These are phyloP conservation scores for Marronus borbonicus DNA, from an alignment of 2,888 invertebrate species.

Conservation along the genomic window DNA sequence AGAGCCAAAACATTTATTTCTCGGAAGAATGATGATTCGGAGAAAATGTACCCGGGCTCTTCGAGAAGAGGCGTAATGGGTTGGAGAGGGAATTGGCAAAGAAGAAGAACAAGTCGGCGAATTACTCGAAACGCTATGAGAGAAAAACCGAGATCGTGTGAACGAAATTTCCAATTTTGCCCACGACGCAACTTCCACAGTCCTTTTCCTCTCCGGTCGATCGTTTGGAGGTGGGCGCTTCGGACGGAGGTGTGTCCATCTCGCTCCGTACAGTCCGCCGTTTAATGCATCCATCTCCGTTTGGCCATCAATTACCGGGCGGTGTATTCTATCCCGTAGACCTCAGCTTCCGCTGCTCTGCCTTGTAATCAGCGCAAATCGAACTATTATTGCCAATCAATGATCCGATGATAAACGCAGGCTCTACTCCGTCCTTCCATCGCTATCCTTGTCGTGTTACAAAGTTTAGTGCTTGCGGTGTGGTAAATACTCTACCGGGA, in stretches of 20 bases:
- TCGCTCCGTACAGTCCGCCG: constrained; percentile 32
- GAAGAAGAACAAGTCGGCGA: constrained; percentile 48
- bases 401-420: constrained; percentile 66
- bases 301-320: constrained; percentile 47
- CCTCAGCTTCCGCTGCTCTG: constrained; percentile 68
- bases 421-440: constrained; percentile 26
- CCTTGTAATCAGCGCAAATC: constrained; percentile 70
- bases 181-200: constrained; percentile 51
- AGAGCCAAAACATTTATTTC: constrained; percentile 24
- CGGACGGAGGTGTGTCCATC: not conserved
- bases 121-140: constrained; percentile 50
- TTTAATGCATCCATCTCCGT: constrained; percentile 44
- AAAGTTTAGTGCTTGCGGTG: not conserved
- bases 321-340: constrained; percentile 52
- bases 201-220: not conserved
- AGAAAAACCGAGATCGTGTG: constrained; percentile 53
- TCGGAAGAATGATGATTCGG: constrained; percentile 7
- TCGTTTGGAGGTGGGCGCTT: constrained; percentile 4
- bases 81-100: not conserved
- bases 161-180: constrained; percentile 48
- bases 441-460: not conserved
- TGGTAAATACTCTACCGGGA: not conserved
- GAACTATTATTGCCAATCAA: constrained; percentile 70
- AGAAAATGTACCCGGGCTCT: constrained; percentile 6
- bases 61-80: not conserved